Evolutionary conservation across 2,888 invertebrate genomes (phyloP).

Genomic region (Resseliella maxima): DNA sequence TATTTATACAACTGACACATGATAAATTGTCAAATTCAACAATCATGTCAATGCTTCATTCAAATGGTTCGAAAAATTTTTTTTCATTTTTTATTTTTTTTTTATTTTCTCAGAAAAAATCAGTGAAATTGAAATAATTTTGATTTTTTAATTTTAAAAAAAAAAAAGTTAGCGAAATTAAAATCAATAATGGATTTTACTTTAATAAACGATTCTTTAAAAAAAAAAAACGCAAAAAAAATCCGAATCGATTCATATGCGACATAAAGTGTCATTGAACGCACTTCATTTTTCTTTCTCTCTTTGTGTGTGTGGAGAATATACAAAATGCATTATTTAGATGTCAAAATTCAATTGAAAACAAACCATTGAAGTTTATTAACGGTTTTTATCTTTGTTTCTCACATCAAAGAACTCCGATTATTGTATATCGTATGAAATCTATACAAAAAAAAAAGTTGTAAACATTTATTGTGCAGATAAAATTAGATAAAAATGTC

Average conservation of each 20-base stretch:
- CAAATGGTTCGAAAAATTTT: no score
- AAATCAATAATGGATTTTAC: no score
- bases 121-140: no score
- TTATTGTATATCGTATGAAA: background rate
- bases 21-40: background rate
- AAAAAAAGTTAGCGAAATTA: no score
- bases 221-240: background rate
- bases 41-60: no score
- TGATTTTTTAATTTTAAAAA: no score
- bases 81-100: no score
- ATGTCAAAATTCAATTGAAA: constrained; percentile 42
- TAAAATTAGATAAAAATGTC: constrained; percentile 39
- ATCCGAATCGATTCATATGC: background rate
- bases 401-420: background rate
- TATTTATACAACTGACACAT: background rate
- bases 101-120: no score
- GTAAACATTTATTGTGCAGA: background rate
- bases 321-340: background rate
- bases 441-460: background rate
- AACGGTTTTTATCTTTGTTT: constrained; percentile 49
- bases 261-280: background rate
- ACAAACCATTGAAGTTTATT: constrained; percentile 16
- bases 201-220: no score
- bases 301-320: background rate
- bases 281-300: background rate